phyloP scores from a whole-genome alignment of 1,140 invertebrate genomes.

The Temnothorax nylanderi region DNA sequence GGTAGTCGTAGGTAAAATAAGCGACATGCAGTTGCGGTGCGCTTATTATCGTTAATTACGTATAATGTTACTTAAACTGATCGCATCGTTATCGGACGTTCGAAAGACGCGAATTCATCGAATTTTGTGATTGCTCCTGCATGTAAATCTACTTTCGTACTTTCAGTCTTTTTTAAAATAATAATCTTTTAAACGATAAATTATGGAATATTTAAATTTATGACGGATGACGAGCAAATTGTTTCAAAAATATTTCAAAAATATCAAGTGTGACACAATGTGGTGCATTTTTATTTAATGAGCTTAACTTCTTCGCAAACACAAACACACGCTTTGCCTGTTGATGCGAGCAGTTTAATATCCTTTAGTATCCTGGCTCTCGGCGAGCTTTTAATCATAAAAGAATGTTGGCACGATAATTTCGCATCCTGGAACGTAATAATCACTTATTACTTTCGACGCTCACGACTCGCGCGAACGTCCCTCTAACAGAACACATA shows the following conservation, averaged over 20 bases:
- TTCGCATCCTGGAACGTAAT: neutral
- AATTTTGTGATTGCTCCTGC: neutral
- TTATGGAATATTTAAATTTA: conserved; percentile 11
- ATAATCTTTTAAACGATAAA: neutral
- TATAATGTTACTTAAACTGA: neutral
- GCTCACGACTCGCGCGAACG: neutral
- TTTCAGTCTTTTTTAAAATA: neutral
- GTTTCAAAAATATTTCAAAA: neutral
- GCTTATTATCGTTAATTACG: conserved; percentile 13
- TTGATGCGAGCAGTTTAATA: conserved; percentile 14
- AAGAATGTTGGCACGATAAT: conserved; percentile 39
- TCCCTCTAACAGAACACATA: neutral
- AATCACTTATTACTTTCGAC: neutral
- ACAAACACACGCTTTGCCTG: neutral
- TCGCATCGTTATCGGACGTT: conserved; percentile 5
- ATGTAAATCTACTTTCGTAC: neutral
- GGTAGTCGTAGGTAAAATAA: neutral
- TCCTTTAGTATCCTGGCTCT: neutral
- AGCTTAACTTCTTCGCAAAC: neutral
- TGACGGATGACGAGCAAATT: neutral
- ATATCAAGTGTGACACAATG: neutral
- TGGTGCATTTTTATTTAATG: neutral
- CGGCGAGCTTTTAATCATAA: conserved; percentile 7
- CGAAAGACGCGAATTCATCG: neutral
- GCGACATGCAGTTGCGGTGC: neutral